These are phyloP conservation scores for Anaspis maculata DNA, from an alignment of 2,888 invertebrate genomes.

Conservation along the genomic window DNA sequence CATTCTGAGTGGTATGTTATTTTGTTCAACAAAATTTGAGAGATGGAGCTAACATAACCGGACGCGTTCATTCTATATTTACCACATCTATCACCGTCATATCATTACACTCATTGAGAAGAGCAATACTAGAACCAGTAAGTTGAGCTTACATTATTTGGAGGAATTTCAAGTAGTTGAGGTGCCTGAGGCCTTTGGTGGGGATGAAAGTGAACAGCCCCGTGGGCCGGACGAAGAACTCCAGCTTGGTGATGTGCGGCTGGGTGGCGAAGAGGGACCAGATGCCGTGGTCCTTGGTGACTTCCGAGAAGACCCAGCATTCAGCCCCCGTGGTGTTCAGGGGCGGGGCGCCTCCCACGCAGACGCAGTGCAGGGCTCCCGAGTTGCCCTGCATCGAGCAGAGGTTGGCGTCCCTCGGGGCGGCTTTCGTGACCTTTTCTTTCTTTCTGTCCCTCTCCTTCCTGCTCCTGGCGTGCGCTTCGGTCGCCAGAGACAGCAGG, in stretches of 20 bases:
- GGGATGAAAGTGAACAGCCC: constrained; percentile 65
- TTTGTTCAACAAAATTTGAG: too few relatives aligned
- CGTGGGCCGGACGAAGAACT: constrained; percentile 62
- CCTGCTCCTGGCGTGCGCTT: too few relatives aligned
- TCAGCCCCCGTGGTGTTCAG: constrained; percentile 61
- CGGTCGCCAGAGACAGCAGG: constrained; percentile 6
- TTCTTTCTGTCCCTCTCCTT: constrained; percentile 20
- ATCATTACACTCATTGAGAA: too few relatives aligned
- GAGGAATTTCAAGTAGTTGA: constrained; percentile 58
- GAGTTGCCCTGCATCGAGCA: constrained; percentile 20
- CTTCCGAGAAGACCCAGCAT: constrained; percentile 67
- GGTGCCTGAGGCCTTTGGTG: constrained; percentile 57
- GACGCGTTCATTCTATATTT: too few relatives aligned
- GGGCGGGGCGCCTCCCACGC: constrained; percentile 48
- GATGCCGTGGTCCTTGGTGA: constrained; percentile 58
- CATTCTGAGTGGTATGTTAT: too few relatives aligned
- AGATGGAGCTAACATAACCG: too few relatives aligned
- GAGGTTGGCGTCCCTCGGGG: constrained; percentile 18
- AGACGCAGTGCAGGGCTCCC: constrained; percentile 50
- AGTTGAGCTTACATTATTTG: constrained; percentile 59
- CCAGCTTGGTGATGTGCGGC: constrained; percentile 59
- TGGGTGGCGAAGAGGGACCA: constrained; percentile 72
- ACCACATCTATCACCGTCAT: too few relatives aligned
- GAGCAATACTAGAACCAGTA: too few relatives aligned
- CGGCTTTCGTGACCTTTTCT: constrained; percentile 15